Evolutionary conservation across 2,888 invertebrate species (phyloP), one percentile per base, ranked within the genome.

Genomic region (Pseudococcus jackbeardsleyi): DNA sequence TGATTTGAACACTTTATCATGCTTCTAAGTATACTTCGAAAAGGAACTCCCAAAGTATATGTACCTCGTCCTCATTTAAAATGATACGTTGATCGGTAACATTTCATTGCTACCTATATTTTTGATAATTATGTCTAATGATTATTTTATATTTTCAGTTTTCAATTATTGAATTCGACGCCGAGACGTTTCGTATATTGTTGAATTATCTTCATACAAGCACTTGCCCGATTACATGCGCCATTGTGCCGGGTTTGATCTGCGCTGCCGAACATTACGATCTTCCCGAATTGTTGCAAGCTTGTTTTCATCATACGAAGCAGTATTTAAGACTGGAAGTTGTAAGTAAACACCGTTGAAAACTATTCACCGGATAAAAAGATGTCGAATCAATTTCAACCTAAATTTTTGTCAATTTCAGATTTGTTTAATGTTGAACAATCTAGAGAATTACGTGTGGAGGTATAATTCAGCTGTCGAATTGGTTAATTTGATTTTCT

Each of bases 231-330:
- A 92, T 98, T 84, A 97, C 97, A 2, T 98, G 97, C 92, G 95
- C 96, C 90, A 96, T 96, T 89, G 97, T 98, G 91, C 97, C 98
- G 15, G 97, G 98, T 0, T 94, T 98, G 48, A 96, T 98, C 90
- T 98, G 97, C 91, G 97, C 98, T 0, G 98, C 98, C 0, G 98
- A 98, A 91, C 98, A 98, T 91, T 98, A 97, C 92, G 98, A 98
- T 92, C 93, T 98, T 89, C 97, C 98, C 0, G 98, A 98, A 91
- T 93, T 98, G 88, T 93, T 98, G 89, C 97, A 98, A 91, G 98
- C 98, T 15, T 98, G 98, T 92, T 98, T 98, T 93, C 98, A 98
- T 91, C 98, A 98, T 91, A 97, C 97, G 90, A 98, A 98, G 91
- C 97, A 98, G 92, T 97, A 97, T 92, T 93, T 98, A 59, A 94